Conservation (phyloP, 2,797 vertebrate species). For the Megalops cyprinoides region DNA sequence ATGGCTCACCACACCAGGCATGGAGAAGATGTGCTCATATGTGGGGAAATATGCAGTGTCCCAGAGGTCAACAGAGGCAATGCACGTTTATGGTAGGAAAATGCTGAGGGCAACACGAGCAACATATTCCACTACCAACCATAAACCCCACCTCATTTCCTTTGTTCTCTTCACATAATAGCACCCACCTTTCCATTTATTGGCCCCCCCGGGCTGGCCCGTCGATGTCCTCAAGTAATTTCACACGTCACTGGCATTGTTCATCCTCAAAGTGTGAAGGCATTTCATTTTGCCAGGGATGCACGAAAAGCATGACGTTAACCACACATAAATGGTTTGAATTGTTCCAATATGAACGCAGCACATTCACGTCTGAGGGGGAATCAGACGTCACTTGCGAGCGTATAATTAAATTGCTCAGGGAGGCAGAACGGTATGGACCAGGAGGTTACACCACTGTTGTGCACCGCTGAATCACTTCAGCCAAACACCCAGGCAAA, state of each 20-base stretch:
- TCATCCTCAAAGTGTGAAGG: not conserved
- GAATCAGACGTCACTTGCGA: too few relatives aligned
- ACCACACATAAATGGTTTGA: too few relatives aligned
- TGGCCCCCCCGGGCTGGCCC: not conserved
- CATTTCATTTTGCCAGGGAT: too few relatives aligned
- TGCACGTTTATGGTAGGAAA: not conserved
- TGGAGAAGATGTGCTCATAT: not conserved
- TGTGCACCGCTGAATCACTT: too few relatives aligned
- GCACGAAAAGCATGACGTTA: not conserved
- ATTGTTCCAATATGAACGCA: too few relatives aligned
- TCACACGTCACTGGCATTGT: not conserved
- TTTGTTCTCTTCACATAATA: not conserved
- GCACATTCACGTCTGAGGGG: too few relatives aligned
- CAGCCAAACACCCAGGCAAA: too few relatives aligned
- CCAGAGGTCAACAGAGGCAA: not conserved
- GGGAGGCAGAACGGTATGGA: too few relatives aligned
- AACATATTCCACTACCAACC: not conserved
- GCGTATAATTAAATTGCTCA: too few relatives aligned
- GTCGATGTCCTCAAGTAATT: not conserved
- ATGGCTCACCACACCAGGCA: not conserved
- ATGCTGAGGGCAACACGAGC: not conserved
- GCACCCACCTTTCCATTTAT: not conserved
- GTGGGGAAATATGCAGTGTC: not conserved
- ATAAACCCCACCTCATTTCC: constrained; percentile 11
- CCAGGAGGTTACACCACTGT: too few relatives aligned